A percentile compares a stretch with the other conserved stretches of the same genome.
phyloP scores from a whole-genome alignment of 2,113 vertebrate species.

The Rhinichthys klamathensis region DNA sequence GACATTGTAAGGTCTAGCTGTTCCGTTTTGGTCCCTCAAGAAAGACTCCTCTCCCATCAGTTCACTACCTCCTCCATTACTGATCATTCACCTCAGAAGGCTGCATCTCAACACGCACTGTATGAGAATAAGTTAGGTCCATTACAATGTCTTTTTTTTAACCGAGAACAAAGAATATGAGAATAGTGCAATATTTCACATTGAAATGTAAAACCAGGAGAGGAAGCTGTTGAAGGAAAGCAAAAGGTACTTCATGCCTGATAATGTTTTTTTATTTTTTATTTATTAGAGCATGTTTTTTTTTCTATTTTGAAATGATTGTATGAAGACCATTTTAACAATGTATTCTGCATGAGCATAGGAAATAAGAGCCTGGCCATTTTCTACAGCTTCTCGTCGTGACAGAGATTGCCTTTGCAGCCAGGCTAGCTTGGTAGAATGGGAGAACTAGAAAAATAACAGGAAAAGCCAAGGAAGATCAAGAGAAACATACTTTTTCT shows the following conservation, averaged over 20 bases:
- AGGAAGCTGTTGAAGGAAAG: slow-evolving; percentile 61
- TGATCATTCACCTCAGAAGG: slow-evolving; percentile 12
- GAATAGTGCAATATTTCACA: slow-evolving; percentile 80
- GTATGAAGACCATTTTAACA: slow-evolving; percentile 45
- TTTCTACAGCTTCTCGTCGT: slow-evolving; percentile 53
- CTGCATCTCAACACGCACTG: not conserved
- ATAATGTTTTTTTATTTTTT: slow-evolving; percentile 52
- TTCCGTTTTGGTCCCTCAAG: slow-evolving; percentile 7
- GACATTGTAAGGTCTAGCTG: not conserved
- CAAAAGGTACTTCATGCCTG: slow-evolving; percentile 58
- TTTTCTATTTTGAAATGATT: slow-evolving; percentile 22
- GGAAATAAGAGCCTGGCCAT: slow-evolving; percentile 55
- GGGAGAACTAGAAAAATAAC: slow-evolving; percentile 55
- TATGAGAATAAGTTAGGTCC: slow-evolving; percentile 3
- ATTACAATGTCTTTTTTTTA: slow-evolving; percentile 7
- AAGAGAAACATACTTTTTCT: slow-evolving; percentile 50
- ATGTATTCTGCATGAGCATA: slow-evolving; percentile 24
- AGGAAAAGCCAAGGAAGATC: slow-evolving; percentile 64
- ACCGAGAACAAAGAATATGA: slow-evolving; percentile 69
- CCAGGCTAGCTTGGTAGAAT: slow-evolving; percentile 48
- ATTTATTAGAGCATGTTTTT: slow-evolving; percentile 10
- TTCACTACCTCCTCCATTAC: slow-evolving; percentile 55
- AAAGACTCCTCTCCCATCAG: slow-evolving; percentile 19
- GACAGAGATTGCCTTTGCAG: slow-evolving; percentile 56
- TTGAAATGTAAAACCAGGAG: slow-evolving; percentile 65